Percentiles rank a stretch among this genome's conserved stretches.
Evolutionary conservation across 2,797 vertebrate genomes (phyloP).

Genomic region (Lithobates pipiens): DNA sequence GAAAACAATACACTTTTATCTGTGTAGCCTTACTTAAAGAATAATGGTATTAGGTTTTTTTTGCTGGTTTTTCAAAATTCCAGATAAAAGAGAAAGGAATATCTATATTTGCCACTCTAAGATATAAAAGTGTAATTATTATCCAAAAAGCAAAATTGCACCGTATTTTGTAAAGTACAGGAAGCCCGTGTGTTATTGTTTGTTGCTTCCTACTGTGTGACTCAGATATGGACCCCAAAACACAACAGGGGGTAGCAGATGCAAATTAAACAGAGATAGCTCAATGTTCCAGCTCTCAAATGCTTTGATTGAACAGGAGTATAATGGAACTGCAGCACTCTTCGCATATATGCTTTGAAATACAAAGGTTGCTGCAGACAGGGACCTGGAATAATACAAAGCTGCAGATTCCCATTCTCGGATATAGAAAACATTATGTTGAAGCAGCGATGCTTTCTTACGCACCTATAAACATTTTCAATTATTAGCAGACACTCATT

Average conservation of each 20-base stretch:
- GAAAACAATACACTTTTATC: constrained; percentile 12
- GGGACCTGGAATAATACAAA: constrained; percentile 6
- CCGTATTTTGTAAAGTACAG: constrained; percentile 47
- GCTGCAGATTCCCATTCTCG: background rate
- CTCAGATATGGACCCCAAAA: constrained; percentile 48
- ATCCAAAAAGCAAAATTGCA: constrained; percentile 43
- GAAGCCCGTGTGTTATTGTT: constrained; percentile 40
- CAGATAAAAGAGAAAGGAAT: background rate
- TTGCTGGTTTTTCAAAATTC: background rate
- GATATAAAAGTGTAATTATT: constrained; percentile 45
- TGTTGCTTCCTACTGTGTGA: constrained; percentile 50
- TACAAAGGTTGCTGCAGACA: constrained; percentile 22
- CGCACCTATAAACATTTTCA: constrained; percentile 42
- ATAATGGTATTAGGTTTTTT: background rate
- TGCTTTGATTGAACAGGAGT: constrained; percentile 25
- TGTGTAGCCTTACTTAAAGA: background rate
- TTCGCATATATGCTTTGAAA: background rate
- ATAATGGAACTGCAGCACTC: background rate
- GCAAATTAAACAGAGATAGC: constrained; percentile 25
- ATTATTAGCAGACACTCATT: constrained; percentile 41
- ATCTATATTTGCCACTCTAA: constrained; percentile 26
- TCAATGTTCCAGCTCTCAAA: constrained; percentile 15
- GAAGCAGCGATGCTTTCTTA: constrained; percentile 34
- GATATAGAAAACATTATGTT: constrained; percentile 42
- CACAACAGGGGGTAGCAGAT: constrained; percentile 42